Evolutionary conservation across 1,140 invertebrate species (phyloP), one percentile per base, ranked within the genome.

Genomic region (Eubasilissa regina): DNA sequence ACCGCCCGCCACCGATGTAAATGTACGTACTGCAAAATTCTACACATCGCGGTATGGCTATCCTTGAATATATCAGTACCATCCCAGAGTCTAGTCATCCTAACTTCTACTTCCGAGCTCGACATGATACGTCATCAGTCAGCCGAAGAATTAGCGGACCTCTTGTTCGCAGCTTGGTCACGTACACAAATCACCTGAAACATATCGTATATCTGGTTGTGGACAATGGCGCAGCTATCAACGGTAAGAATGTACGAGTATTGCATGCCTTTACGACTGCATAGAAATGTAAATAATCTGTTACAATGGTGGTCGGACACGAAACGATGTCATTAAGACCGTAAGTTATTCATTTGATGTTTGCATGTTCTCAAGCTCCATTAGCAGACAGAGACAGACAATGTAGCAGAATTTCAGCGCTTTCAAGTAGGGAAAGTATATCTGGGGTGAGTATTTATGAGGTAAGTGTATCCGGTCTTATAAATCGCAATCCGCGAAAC

Each of bases 271-370:
- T 21, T 19, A 15, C 17, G 55, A 58, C 55, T 58, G 55, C 17
- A 58, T 58, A 58, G 55, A 58, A 58, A 58, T 58, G 55, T 58
- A 58, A 58, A 58, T 58, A 58, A 58, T 21, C 55, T 58, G 55
- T 21, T 58, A 58, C 55, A 58, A 58, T 58, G n/a, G 55, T 58
- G 55, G 55, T 58, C 55, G 21, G 55, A 58, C 55, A 58, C n/a
- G 55, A 58, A 19, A 58, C 9, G 55, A 21, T 58, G 55, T 21
- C 17, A 58, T 58, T 58, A 58, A 35, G 25, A 35, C 8, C 15
- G 7, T 58, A 19, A 19, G 55, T 58, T 58, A 58, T 58, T 58
- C 55, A 21, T 15, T 19, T 15, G 55, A 58, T 17, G 55, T 58
- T 21, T 6, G 21, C 21, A 19, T 58, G 55, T 58, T 21, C 55